Base-by-base conservation (phyloP, 2,113 vertebrate species). In the Etheostoma cragini region DNA sequence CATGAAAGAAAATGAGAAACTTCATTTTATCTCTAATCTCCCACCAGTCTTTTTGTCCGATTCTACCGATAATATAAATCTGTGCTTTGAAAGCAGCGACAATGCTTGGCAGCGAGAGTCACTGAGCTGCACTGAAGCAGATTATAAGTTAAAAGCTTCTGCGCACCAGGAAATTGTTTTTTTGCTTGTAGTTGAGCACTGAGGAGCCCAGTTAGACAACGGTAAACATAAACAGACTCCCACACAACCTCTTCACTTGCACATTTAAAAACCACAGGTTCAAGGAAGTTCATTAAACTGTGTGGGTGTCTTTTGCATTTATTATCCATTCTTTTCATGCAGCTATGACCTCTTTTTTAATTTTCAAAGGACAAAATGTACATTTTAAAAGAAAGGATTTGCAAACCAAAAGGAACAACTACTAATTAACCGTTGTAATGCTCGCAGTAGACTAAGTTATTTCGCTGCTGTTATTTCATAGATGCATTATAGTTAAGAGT, bases 181-280 rank as follows among this genome's bases (percentile, higher is more conserved):
- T 19, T 8, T 17, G 8, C 15, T 19, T 22, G 30, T 45, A 30
- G 16, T 17, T 22, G 17, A 61, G 47, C 47, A 49, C 0, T 15
- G 24, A 10, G 49, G 35, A 67, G 65, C 6, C 33, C 61, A 47
- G 53, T 30, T 57, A 80, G 54, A 63, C 45, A 67, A 60, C 56
- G 52, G 63, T 63, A 61, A 76, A 85, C 54, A 87, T 21, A 22
- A 63, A 84, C 21, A 76, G 46, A 81, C 87, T 76, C 84, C 82
- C 73, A 89, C 86, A 19, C 57, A 56, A 11, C 21, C 80, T 81
- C 33, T 83, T 69, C 64, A 47, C 42, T 26, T 4, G 33, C 33
- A 72, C 68, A 72, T 85, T 69, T 72, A 47, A 76, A 42, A 86
- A 74, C 56, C 17, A 63, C 68, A 45, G 10, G 65, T 82, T 72